Base-by-base conservation (phyloP, 1,140 invertebrate genomes). In the Campoletis sonorensis region DNA sequence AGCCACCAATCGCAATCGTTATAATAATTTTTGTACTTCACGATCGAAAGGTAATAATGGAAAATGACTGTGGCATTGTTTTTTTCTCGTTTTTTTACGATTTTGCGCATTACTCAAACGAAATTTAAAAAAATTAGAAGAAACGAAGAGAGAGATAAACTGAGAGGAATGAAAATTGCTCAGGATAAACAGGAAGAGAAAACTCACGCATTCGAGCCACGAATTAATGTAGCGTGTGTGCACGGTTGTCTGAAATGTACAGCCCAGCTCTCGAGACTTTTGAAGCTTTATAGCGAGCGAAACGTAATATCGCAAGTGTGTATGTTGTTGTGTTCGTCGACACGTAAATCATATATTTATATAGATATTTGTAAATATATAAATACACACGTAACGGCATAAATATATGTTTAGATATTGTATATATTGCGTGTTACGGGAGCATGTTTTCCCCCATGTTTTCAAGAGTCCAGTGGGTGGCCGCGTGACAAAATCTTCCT, bases 401-500 rank as follows among this genome's bases (percentile, higher is more conserved):
- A 33, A 33, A 54, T n/a, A 54, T 54, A 54, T 4, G 54, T 21
- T 1, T 58, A 23, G 4, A 58, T 58, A 58, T 45, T 45, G 40
- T 45, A 45, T 7, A 58, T 58, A 23, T 58, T 51, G 71, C 71
- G 71, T 73, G 71, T 16, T 21, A 21, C 21, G 4, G 54, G 40
- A 23, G 40, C 27, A 73, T 73, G 40, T 73, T 73, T 73, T 23
- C 21, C 21, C 37, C 27, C 13, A 23, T 58, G 54, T 1, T 8
- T 45, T 13, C 13, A 23, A 58, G 54, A 58, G 54, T 58, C 71
- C n/a, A 73, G 71, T 40, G 18, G 21, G 80, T 5, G 80, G 40
- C 40, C 81, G 64, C 81, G 81, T 79, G 82, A 82, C 84, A 80
- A 85, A 85, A 85, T 67, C 77, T 86, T 80, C 78, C 86, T 88